Percentiles rank a stretch among this genome's conserved stretches.
These are phyloP conservation scores for Phrynocephalus guinanensis DNA, from an alignment of 2,797 vertebrate species.

Conservation along the genomic window DNA sequence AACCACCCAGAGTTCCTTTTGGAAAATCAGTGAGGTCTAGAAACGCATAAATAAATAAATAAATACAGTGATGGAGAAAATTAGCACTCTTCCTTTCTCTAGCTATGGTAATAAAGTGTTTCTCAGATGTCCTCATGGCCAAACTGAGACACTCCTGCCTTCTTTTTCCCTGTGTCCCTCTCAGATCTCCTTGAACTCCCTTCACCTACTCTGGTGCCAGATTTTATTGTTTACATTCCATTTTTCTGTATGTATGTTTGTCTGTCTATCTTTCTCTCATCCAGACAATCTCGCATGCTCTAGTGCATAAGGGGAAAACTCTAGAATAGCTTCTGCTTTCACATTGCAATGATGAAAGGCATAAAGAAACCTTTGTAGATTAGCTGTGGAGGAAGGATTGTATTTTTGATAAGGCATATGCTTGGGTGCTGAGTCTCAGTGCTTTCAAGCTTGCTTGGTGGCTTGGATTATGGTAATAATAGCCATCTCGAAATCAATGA, in stretches of 20 bases:
- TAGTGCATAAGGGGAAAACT: not conserved
- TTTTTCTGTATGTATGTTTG: not conserved
- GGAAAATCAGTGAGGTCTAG: too few species aligned
- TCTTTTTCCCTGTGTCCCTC: not conserved
- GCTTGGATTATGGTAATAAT: not conserved
- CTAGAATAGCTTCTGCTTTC: not conserved
- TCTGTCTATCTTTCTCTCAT: not conserved
- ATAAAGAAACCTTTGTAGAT: not conserved
- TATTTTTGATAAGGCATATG: rapidly evolving
- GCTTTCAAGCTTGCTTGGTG: not conserved
- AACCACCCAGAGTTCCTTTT: too few species aligned
- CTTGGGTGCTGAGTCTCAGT: not conserved
- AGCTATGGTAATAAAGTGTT: too few species aligned
- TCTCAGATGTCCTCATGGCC: not conserved
- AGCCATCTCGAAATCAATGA: not conserved
- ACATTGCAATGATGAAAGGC: not conserved
- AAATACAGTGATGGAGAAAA: too few species aligned
- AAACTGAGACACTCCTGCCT: not conserved
- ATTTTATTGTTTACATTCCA: not conserved
- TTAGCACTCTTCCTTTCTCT: too few species aligned
- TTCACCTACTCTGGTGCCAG: not conserved
- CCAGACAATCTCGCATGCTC: too few species aligned
- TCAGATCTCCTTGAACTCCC: too few species aligned
- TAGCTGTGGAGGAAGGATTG: not conserved
- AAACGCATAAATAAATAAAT: too few species aligned